Base-by-base conservation (phyloP, 2,888 invertebrate species). In the Zootermopsis nevadensis region DNA sequence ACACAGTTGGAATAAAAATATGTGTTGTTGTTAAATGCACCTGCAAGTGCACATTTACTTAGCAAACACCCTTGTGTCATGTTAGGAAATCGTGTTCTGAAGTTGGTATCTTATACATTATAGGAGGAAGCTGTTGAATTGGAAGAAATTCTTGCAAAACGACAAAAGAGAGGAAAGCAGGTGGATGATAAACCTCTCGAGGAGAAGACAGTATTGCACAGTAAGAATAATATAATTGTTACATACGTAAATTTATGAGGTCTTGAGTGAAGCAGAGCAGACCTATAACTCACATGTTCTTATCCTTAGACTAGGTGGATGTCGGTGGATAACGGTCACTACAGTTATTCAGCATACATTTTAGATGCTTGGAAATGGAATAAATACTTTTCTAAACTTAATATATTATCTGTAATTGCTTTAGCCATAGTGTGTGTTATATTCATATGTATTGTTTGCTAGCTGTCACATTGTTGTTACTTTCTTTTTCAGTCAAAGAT, bases 141-240 rank as follows among this genome's bases (percentile, higher is more conserved):
- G 81, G 98, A 99, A 89, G 99, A 99, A 89, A 95, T 98, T 87
- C 90, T 98, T 81, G 95, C 98, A 0, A 98, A 99, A 90, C 91
- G 97, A 88, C 96, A 96, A 88, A 98, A 97, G 89, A 93, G 95
- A 85, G 96, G 96, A 85, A 96, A 95, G 88, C 92, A 94, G 83
- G 93, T 94, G n/a, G 97, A 98, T 87, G 98, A 98, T 86, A 97
- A 97, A 89, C 95, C 97, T 0, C 90, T 98, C 85, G 98, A 99
- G 88, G 99, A 99, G 89, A 99, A 99, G 90, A 95, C 98, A 22
- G 95, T 97, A 87, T 91, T 99, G 86, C 98, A 99, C 89, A 95
- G 96, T 96, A 91, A 92, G 93, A 91, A 85, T 77, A 30, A 1
- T 86, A 80, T 76, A 48, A 48, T 4, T 48, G 19, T 48, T 48